These are phyloP conservation scores for Cherax quadricarinatus DNA, from an alignment of 1,140 invertebrate species.

Conservation along the genomic window DNA sequence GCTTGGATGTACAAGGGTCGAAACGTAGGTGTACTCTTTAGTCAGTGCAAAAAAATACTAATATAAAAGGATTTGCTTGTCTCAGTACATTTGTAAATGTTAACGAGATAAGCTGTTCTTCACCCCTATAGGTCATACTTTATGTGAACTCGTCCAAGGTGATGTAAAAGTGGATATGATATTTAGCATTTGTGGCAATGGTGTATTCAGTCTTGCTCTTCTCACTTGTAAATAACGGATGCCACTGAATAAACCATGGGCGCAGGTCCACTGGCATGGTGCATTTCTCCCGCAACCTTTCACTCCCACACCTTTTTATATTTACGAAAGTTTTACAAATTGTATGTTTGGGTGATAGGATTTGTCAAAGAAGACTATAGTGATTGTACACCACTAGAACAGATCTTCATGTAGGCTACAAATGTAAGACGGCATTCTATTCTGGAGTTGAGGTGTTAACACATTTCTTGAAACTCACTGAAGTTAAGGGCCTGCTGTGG, in stretches of 20 bases:
- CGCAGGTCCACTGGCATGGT: constrained; percentile 70
- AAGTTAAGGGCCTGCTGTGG: constrained; percentile 45
- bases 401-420: constrained; percentile 69
- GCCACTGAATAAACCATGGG: constrained; percentile 71
- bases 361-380: constrained; percentile 66
- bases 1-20: constrained; percentile 66
- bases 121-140: constrained; percentile 67
- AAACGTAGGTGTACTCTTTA: constrained; percentile 61
- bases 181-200: constrained; percentile 71
- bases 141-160: constrained; percentile 69
- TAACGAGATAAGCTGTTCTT: constrained; percentile 58
- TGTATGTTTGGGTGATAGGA: constrained; percentile 70
- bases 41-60: constrained; percentile 51
- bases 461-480: constrained; percentile 50
- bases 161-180: constrained; percentile 68
- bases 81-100: constrained; percentile 41
- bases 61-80: constrained; percentile 64
- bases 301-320: constrained; percentile 71
- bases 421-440: constrained; percentile 67
- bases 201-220: constrained; percentile 71
- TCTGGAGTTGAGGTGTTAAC: constrained; percentile 52
- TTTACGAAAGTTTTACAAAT: constrained; percentile 69
- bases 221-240: constrained; percentile 67
- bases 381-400: constrained; percentile 70
- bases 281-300: constrained; percentile 66